phyloP scores from a whole-genome alignment of 2,113 vertebrate species.

The Fulica atra region DNA sequence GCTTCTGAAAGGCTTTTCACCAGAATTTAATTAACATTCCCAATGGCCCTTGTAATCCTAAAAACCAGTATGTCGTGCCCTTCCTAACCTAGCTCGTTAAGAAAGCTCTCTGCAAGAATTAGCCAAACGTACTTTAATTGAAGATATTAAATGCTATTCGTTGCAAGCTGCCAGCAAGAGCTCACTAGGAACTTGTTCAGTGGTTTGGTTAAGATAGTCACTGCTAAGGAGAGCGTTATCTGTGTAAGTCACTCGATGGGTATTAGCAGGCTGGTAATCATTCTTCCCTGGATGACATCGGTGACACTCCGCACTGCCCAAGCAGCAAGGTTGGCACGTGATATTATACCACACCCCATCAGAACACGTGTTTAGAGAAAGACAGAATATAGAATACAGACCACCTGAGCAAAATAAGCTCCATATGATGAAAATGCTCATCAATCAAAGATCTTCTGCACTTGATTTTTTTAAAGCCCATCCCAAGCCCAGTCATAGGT shows the following conservation, averaged over 20 bases:
- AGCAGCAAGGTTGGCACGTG: neutral
- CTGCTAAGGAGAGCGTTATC: neutral
- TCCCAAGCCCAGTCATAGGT: neutral
- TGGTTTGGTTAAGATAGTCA: neutral
- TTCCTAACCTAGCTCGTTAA: neutral
- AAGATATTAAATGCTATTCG: neutral
- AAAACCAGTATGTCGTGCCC: neutral
- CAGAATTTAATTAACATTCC: conserved; percentile 41
- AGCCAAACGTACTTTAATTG: neutral
- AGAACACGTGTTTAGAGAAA: neutral
- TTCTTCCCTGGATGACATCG: neutral
- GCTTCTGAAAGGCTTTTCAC: neutral
- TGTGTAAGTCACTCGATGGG: neutral
- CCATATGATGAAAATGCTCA: neutral
- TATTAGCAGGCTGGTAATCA: neutral
- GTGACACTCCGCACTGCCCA: neutral
- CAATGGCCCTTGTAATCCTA: neutral
- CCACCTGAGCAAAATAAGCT: neutral
- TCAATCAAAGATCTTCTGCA: neutral
- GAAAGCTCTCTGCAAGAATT: neutral
- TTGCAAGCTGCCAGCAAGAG: neutral
- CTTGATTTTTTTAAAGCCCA: neutral
- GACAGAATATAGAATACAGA: neutral
- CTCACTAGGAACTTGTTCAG: neutral
- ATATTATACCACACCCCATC: neutral